These are phyloP conservation scores for Drosophila ercepeae DNA, from an alignment of 1,140 invertebrate genomes.

Conservation along the genomic window DNA sequence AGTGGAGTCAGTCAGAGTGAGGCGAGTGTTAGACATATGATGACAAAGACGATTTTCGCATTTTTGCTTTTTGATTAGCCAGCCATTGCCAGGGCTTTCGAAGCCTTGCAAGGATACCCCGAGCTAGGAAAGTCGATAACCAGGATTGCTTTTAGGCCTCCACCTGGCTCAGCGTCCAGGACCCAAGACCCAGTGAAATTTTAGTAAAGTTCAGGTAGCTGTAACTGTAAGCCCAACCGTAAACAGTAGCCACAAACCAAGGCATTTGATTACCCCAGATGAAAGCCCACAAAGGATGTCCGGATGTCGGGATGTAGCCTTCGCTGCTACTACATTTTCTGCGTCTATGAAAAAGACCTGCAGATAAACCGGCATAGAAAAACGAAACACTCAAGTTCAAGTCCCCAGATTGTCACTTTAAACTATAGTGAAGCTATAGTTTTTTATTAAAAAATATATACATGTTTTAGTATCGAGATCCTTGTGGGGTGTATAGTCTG, in stretches of 20 bases:
- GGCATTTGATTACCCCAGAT: conserved; percentile 66
- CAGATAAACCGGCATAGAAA: neutral
- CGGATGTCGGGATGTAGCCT: conserved; percentile 9
- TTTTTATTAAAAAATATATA: neutral
- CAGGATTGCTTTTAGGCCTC: conserved; percentile 12
- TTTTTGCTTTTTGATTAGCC: conserved; percentile 79
- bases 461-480: neutral
- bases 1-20: conserved; percentile 15
- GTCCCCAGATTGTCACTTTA: too few relatives aligned
- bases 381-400: neutral
- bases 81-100: conserved; percentile 13
- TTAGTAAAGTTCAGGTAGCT: conserved; percentile 64
- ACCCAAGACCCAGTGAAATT: conserved; percentile 30
- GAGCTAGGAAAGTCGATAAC: neutral
- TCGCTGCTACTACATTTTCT: neutral
- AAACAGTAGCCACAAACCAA: conserved; percentile 66
- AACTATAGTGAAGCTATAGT: neutral
- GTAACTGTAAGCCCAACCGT: conserved; percentile 47
- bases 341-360: conserved; percentile 1
- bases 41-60: conserved; percentile 77
- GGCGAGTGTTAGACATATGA: conserved; percentile 71
- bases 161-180: neutral
- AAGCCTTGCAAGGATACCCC: conserved; percentile 23
- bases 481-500: too few relatives aligned
- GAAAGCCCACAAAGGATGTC: conserved; percentile 21